Evolutionary conservation across 2,797 vertebrate species (phyloP).

Genomic region (Anableps anableps): DNA sequence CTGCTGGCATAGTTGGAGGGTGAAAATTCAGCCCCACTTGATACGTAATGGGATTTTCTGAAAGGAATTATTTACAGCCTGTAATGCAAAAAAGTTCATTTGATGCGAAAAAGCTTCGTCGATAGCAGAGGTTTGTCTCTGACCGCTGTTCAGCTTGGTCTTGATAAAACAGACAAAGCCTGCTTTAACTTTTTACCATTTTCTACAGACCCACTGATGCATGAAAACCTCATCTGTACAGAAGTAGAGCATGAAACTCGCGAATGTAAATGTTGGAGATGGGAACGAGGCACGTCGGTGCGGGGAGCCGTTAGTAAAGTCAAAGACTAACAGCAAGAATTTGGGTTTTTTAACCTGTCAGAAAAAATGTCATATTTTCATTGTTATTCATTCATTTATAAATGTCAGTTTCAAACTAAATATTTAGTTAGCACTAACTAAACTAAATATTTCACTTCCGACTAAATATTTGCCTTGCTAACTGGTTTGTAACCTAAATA

Average conservation of each 20-base stretch:
- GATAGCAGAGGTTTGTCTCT: neutral
- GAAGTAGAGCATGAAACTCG: neutral
- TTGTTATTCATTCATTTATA: too few species aligned
- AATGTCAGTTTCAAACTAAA: too few species aligned
- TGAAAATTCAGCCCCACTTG: neutral
- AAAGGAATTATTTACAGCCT: neutral
- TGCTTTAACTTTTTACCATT: neutral
- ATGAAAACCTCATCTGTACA: neutral
- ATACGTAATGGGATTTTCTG: slow-evolving; percentile 4
- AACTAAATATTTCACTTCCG: too few species aligned
- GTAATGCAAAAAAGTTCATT: neutral
- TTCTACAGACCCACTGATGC: neutral
- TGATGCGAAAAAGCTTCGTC: neutral
- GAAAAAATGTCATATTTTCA: too few species aligned
- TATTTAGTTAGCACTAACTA: too few species aligned
- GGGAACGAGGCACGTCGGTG: too few species aligned
- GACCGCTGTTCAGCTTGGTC: neutral
- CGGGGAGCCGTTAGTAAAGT: too few species aligned
- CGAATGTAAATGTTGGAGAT: neutral
- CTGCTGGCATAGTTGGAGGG: neutral
- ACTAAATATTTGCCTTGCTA: too few species aligned
- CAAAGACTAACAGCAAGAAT: too few species aligned
- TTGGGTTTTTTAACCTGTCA: too few species aligned
- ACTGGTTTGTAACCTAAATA: too few species aligned
- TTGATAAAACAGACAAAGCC: neutral